These are phyloP conservation scores for Choloepus hoffmanni DNA, from an alignment of 2,113 vertebrate species.

Conservation along the genomic window DNA sequence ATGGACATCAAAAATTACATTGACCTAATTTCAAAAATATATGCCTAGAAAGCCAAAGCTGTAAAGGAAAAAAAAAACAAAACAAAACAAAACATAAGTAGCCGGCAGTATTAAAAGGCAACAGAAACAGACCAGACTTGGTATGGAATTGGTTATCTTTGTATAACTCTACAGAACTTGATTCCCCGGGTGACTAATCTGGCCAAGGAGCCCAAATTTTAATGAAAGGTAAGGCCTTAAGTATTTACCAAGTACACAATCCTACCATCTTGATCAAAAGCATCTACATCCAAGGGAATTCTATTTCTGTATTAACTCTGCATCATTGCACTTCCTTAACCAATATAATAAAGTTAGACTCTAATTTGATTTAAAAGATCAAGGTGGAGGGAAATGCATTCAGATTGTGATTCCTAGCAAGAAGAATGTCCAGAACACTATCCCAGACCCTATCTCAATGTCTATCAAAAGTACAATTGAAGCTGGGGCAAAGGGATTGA, in stretches of 20 bases:
- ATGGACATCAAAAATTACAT: background rate
- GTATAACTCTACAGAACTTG: background rate
- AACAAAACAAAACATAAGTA: no score
- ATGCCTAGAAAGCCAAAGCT: background rate
- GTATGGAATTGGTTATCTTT: background rate
- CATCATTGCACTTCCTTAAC: background rate
- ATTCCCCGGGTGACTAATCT: background rate
- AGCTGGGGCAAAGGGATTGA: background rate
- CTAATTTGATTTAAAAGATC: conserved; percentile 38
- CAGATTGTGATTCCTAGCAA: background rate
- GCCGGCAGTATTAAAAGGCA: no score
- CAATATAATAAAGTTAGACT: conserved; percentile 14
- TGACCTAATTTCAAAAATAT: background rate
- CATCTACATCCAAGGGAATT: background rate
- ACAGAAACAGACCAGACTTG: background rate
- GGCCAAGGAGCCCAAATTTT: background rate
- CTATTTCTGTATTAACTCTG: background rate
- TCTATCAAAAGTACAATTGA: conserved; percentile 46
- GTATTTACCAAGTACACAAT: background rate
- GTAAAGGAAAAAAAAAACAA: background rate
- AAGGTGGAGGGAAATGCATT: background rate
- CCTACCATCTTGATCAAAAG: background rate
- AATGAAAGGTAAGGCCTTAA: background rate
- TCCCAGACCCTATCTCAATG: background rate
- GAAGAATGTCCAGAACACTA: background rate